Evolutionary conservation across 2,797 vertebrate genomes (phyloP).

Genomic region (Sebastes oblongus): DNA sequence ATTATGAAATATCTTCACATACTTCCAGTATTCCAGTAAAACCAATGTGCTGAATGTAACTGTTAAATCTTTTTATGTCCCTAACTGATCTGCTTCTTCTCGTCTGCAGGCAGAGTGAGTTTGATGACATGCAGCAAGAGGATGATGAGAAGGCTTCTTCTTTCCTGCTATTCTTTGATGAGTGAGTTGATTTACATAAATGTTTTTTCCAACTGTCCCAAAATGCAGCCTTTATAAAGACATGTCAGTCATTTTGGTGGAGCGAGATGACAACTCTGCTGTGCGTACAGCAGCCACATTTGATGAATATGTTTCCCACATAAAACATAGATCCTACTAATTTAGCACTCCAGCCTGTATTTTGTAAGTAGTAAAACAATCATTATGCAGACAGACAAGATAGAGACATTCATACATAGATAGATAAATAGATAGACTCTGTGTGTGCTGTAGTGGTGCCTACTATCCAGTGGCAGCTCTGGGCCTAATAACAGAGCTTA

Average conservation of each 20-base stretch:
- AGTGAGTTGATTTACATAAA: conserved; percentile 25
- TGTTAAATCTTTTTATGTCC: neutral
- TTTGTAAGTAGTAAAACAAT: conserved; percentile 23
- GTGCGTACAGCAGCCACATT: conserved; percentile 14
- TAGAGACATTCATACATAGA: neutral
- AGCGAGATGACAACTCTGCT: conserved; percentile 21
- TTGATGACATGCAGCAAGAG: neutral
- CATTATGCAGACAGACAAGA: neutral
- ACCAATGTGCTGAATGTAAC: neutral
- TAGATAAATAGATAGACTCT: neutral
- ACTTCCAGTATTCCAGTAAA: neutral
- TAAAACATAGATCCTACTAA: conserved; percentile 35
- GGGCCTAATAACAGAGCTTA: conserved; percentile 77
- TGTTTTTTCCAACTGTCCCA: conserved; percentile 14
- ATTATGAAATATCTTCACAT: neutral
- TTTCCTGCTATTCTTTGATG: conserved; percentile 11
- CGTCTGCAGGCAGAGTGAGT: neutral
- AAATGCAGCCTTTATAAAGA: conserved; percentile 22
- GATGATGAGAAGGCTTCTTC: conserved; percentile 38
- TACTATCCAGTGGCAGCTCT: conserved; percentile 60
- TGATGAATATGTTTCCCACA: conserved; percentile 24
- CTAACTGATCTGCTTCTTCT: neutral
- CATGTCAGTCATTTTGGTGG: neutral
- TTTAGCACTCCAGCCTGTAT: conserved; percentile 33
- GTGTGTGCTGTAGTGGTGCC: conserved; percentile 34